Conservation (phyloP, 1,140 invertebrate genomes). For the Pteromalus puparum region DNA sequence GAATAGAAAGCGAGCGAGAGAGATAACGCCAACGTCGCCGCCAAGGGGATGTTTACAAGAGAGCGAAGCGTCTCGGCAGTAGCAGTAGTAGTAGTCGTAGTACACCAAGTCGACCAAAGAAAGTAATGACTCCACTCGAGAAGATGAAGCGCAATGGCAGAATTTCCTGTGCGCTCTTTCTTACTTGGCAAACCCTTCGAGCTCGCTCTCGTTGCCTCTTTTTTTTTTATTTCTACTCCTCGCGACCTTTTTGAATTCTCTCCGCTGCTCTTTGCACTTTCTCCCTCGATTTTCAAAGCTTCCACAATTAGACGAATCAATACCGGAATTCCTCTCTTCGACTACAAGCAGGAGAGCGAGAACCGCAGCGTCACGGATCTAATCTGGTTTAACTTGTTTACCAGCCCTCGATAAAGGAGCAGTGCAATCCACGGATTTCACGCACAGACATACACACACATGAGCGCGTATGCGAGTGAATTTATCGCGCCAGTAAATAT, state of each 20-base stretch:
- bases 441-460: constrained; percentile 51
- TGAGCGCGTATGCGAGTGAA: no score
- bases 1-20: constrained; percentile 48
- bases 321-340: background rate
- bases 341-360: background rate
- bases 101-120: constrained; percentile 51
- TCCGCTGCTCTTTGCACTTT: background rate
- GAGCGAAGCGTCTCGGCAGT: constrained; percentile 47
- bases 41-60: constrained; percentile 69
- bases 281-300: background rate
- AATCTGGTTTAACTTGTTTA: constrained; percentile 73
- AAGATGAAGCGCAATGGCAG: constrained; percentile 69
- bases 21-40: constrained; percentile 63
- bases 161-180: constrained; percentile 40
- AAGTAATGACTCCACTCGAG: constrained; percentile 71
- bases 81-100: background rate
- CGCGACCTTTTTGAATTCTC: constrained; percentile 37
- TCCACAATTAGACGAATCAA: background rate
- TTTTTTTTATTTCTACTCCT: constrained; percentile 4
- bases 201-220: constrained; percentile 14
- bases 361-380: constrained; percentile 55
- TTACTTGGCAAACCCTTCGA: constrained; percentile 44
- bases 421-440: constrained; percentile 61
- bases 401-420: constrained; percentile 65
- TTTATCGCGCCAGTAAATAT: constrained; percentile 66